Evolutionary conservation across 2,113 vertebrate species (phyloP), one percentile per base, ranked within the genome.

Genomic region (Cygnus atratus): DNA sequence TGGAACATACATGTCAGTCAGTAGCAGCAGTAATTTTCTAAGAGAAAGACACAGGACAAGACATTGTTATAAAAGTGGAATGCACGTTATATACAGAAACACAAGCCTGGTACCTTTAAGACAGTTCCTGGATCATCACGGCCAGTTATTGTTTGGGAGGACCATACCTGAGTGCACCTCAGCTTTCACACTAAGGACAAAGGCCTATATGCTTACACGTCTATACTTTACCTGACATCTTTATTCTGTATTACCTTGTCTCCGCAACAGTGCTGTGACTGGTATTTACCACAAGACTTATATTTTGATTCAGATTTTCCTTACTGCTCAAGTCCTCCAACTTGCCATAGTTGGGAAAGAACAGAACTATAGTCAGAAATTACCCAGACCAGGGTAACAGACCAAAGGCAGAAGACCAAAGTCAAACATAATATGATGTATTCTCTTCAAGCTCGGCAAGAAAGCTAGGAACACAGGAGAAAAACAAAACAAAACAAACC

Each of bases 1-100:
- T 97, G 98, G 98, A 98, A 98, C 97, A 98, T 63, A 98, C 95
- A 98, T 87, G 96, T 98, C 98, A 99, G 98, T 98, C 97, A 97
- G 95, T 88, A 96, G 97, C 52, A 97, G 88, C 96, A 92, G 96
- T 96, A 76, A 77, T 92, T 79, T 97, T 90, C 87, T 92, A 83
- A 87, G 97, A 98, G 96, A 97, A 96, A 98, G 97, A 98, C 96
- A 97, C 68, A 98, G 96, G 97, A 98, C 97, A 98, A 92, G 85
- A 97, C 87, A 94, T 94, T 61, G 84, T 97, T 97, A 97, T 95
- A 94, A 72, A 80, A 87, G 55, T 89, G 87, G 84, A 96, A 94
- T 85, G 96, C 88, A 96, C 85, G 95, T 85, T 52, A 95, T 95
- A 96, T 83, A 93, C 21, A 84, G 65, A 77, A 79, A 95, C 91